These are phyloP conservation scores for Dromococcyx pavoninus DNA, from an alignment of 2,797 vertebrate genomes.

Conservation along the genomic window DNA sequence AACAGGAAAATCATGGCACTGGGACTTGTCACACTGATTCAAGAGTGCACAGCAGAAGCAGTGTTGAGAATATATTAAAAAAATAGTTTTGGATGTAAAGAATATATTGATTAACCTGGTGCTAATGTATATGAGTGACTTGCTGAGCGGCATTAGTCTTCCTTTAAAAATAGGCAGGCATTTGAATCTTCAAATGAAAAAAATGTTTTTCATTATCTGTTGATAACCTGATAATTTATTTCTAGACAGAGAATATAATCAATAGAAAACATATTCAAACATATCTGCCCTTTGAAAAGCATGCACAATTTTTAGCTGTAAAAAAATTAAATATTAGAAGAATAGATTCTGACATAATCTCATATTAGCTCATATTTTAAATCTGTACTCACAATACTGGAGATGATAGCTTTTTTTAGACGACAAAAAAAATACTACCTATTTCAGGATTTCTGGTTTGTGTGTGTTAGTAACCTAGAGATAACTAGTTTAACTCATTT, in stretches of 20 bases:
- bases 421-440: accelerated
- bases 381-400: not conserved
- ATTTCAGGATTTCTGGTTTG: not conserved
- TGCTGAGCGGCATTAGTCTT: not conserved
- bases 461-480: not conserved
- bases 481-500: not conserved
- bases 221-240: not conserved
- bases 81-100: not conserved
- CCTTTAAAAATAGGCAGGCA: not conserved
- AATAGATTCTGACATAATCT: not conserved
- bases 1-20: not conserved
- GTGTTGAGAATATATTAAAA: not conserved
- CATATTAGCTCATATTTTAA: not conserved
- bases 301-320: not conserved
- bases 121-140: not conserved
- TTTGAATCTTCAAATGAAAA: not conserved
- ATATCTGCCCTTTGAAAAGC: not conserved
- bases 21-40: not conserved
- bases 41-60: not conserved
- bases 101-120: not conserved
- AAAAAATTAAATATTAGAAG: not conserved
- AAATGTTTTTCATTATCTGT: not conserved
- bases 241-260: not conserved
- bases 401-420: not conserved
- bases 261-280: not conserved